phyloP scores from a whole-genome alignment of 1,140 invertebrate species.

The Mercenaria mercenaria region DNA sequence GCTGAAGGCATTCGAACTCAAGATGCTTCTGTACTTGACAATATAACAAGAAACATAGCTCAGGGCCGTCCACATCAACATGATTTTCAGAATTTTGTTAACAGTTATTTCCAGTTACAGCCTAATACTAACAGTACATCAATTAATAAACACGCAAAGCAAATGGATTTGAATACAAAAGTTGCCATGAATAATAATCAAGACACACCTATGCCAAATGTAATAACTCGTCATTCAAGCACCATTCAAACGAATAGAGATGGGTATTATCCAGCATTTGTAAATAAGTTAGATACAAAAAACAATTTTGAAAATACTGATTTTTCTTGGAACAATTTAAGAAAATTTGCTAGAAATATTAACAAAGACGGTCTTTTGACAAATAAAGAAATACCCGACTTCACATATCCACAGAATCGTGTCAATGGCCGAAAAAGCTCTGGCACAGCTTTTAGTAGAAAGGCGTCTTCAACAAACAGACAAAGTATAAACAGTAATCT shows the following conservation, averaged over 20 bases:
- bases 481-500: too few species aligned
- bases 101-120: neutral
- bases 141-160: neutral
- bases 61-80: neutral
- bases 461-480: too few species aligned
- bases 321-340: neutral
- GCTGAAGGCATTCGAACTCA: neutral
- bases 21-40: neutral
- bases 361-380: neutral
- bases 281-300: neutral
- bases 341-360: neutral
- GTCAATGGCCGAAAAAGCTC: too few species aligned
- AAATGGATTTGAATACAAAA: neutral
- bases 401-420: neutral
- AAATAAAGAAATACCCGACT: neutral
- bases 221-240: neutral
- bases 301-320: neutral
- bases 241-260: neutral
- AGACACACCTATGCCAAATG: neutral
- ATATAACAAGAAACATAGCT: neutral
- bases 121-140: too few species aligned
- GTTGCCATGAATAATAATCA: neutral
- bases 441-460: too few species aligned
- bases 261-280: neutral
- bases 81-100: neutral